phyloP scores from a whole-genome alignment of 2,113 vertebrate genomes.

The Amphilophus citrinellus region DNA sequence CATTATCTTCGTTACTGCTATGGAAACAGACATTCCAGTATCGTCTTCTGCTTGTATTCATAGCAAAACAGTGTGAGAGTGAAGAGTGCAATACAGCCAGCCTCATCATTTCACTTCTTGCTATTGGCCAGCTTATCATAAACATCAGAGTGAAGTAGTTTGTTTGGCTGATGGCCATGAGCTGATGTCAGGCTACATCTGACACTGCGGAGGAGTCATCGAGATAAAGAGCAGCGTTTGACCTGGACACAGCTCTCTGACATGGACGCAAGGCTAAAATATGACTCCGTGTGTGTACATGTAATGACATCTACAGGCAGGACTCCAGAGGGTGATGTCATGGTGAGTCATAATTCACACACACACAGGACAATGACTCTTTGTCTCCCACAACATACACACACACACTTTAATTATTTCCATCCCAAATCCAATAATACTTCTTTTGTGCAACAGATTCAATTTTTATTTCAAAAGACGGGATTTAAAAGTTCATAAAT shows the following conservation, averaged over 20 bases:
- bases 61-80: not conserved
- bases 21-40: conserved; percentile 41
- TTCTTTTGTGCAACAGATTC: not conserved
- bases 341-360: conserved; percentile 28
- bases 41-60: conserved; percentile 10
- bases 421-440: not conserved
- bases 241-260: conserved; percentile 18
- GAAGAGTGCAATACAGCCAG: not conserved
- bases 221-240: conserved; percentile 44
- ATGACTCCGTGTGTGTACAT: not conserved
- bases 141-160: conserved; percentile 3
- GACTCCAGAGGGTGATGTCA: conserved; percentile 20
- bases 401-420: not conserved
- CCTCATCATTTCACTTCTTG: not conserved
- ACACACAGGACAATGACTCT: not conserved
- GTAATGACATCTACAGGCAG: conserved; percentile 27
- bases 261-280: conserved; percentile 3
- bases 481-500: conserved; percentile 21
- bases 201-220: conserved; percentile 16
- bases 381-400: not conserved
- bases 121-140: not conserved
- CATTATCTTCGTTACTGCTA: conserved; percentile 33
- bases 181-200: conserved; percentile 39
- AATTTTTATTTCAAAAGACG: conserved; percentile 66
- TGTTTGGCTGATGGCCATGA: conserved; percentile 31